Base-by-base conservation (phyloP, 1,140 invertebrate genomes). In the Cyrtorhinus lividipennis region DNA sequence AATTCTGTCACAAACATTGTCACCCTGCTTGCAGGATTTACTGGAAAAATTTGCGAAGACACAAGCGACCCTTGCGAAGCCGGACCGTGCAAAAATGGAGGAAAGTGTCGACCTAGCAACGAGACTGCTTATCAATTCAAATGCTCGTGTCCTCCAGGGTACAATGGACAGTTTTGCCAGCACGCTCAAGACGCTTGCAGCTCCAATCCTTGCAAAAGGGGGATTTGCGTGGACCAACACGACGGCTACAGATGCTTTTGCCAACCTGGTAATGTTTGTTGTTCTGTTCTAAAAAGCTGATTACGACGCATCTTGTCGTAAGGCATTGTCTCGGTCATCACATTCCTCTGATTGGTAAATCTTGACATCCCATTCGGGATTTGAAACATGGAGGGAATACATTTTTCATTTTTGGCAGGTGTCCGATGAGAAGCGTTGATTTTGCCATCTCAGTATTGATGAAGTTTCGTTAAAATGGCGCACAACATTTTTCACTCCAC, bases 51-150 rank as follows among this genome's bases (percentile, higher is more conserved):
- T 69, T 95, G 93, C 72, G 90, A 95, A 75, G 92, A 89, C 1
- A 90, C 92, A 0, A 92, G 92, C 20, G 90, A 95, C 73, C 81
- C 92, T 61, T 96, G 94, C 70, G 91, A 96, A 65, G 93, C 92
- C 1, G 87, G 90, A 69, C 94, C 94, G 5, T 97, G 94, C 71
- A 92, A 94, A 86, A 90, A 97, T 68, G 88, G 87, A 56, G 93
- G 92, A 56, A 85, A 84, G 70, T 95, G 92, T 69, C 71, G 90
- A 68, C 73, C 70, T 13, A 68, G 66, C 45, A 69, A 69, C 53
- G 57, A 71, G 88, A 95, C 69, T 92, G 92, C 72, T 79, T 87
- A 90, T 75, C 93, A 96, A 72, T 96, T 90, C 70, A 92, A 83
- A 57, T 96, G 92, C 67, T 70, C 83, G 10, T 96, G 93, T 72